These are phyloP conservation scores for Tachina lurida DNA, from an alignment of 2,888 invertebrate genomes.

Conservation along the genomic window DNA sequence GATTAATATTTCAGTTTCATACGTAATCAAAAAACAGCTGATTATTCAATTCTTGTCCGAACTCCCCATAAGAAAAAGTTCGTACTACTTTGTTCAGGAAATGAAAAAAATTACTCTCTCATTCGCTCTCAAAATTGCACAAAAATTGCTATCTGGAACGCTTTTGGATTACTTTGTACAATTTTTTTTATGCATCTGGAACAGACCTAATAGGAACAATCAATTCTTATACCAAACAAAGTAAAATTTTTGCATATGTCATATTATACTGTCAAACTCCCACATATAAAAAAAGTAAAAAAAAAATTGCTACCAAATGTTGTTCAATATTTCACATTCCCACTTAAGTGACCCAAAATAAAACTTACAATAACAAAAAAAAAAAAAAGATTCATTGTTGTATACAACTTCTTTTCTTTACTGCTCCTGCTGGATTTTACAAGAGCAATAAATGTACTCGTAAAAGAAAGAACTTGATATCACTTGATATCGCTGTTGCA, in stretches of 20 bases:
- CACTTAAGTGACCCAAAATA: slow-evolving; percentile 37
- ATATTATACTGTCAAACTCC: neutral
- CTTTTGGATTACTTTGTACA: no score
- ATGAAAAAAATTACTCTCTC: no score
- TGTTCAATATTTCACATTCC: slow-evolving; percentile 10
- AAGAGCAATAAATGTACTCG: neutral
- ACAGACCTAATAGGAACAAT: no score
- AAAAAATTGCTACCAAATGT: slow-evolving; percentile 13
- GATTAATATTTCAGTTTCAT: no score
- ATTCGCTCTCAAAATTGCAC: no score
- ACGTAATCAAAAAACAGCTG: no score
- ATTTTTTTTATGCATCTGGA: no score
- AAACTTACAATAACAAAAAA: slow-evolving; percentile 27
- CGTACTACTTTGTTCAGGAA: no score
- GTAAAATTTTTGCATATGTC: neutral
- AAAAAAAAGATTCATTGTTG: slow-evolving; percentile 22
- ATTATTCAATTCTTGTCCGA: no score
- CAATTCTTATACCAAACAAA: no score
- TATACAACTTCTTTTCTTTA: neutral
- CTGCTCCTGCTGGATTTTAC: slow-evolving; percentile 42
- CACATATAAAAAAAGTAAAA: neutral
- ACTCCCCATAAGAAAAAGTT: no score
- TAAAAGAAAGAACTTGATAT: slow-evolving; percentile 24
- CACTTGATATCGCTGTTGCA: slow-evolving; percentile 37
- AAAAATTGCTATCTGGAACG: no score